Percentiles rank a stretch among this genome's conserved stretches.
phyloP scores from a whole-genome alignment of 2,797 vertebrate species.

The Sebastes steindachneri region DNA sequence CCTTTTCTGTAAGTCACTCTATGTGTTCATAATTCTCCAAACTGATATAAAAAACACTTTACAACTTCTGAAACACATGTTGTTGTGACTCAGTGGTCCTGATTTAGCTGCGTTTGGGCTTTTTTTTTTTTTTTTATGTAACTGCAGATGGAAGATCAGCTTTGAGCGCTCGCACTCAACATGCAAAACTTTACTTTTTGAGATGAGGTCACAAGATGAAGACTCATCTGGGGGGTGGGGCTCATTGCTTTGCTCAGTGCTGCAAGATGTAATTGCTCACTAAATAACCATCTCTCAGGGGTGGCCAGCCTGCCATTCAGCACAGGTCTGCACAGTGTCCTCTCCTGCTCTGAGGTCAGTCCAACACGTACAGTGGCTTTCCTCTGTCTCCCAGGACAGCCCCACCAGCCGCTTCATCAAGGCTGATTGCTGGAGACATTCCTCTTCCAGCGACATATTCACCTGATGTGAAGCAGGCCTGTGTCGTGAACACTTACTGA shows the following conservation, averaged over 20 bases:
- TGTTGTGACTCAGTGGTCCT: constrained; percentile 34
- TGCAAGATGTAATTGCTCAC: constrained; percentile 71
- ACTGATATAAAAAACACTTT: constrained; percentile 41
- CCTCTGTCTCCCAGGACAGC: constrained; percentile 69
- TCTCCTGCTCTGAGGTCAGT: constrained; percentile 42
- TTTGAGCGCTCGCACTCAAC: constrained; percentile 10
- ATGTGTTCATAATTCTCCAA: constrained; percentile 47
- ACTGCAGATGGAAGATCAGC: constrained; percentile 38
- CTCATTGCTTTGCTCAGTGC: constrained; percentile 50
- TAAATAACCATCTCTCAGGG: constrained; percentile 75
- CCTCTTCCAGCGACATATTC: constrained; percentile 62
- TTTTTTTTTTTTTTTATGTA: constrained; percentile 25
- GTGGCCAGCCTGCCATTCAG: constrained; percentile 66
- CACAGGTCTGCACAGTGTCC: constrained; percentile 76
- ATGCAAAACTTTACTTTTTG: constrained; percentile 40
- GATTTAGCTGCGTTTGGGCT: constrained; percentile 27
- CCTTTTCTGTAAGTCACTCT: constrained; percentile 41
- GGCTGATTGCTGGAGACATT: constrained; percentile 80
- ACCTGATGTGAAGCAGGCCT: constrained; percentile 81
- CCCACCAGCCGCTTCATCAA: constrained; percentile 70
- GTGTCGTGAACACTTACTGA: constrained; percentile 45
- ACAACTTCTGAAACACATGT: constrained; percentile 48
- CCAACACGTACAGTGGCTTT: constrained; percentile 78
- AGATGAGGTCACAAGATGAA: constrained; percentile 61
- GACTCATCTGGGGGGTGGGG: background rate